phyloP scores from a whole-genome alignment of 1,140 invertebrate genomes.

The Diprion similis region DNA sequence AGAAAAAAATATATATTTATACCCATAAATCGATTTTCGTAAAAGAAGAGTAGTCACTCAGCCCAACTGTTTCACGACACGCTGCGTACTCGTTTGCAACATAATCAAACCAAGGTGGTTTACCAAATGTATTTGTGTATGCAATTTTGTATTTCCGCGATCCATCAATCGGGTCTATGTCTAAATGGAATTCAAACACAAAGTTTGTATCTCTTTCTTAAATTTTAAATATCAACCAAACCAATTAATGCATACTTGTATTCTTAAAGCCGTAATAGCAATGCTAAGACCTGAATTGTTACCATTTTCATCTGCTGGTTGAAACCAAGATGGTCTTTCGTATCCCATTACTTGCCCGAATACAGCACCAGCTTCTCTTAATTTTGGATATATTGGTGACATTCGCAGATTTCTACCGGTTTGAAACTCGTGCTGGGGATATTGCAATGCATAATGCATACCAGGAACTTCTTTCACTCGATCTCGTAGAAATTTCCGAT shows the following conservation, averaged over 20 bases:
- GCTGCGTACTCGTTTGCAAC: conserved; percentile 91
- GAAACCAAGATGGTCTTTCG: conserved; percentile 94
- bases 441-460: conserved; percentile 82
- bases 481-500: conserved; percentile 91
- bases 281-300: conserved; percentile 28
- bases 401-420: conserved; percentile 91
- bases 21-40: conserved; percentile 96
- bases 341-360: conserved; percentile 99
- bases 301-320: conserved; percentile 66
- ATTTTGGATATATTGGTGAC: conserved; percentile 94
- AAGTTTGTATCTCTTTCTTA: conserved; percentile 14
- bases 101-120: conserved; percentile 93
- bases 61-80: conserved; percentile 90
- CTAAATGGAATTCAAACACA: conserved; percentile 21
- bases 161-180: conserved; percentile 50
- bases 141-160: conserved; percentile 68
- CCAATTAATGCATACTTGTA: background rate
- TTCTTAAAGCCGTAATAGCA: background rate
- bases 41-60: conserved; percentile 98
- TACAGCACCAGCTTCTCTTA: conserved; percentile 91
- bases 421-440: conserved; percentile 86
- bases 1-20: conserved; percentile 40
- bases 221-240: background rate
- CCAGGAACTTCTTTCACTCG: conserved; percentile 93
- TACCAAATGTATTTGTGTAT: conserved; percentile 80